Conservation (phyloP, 1,140 invertebrate species). For the Drosophila sproati region DNA sequence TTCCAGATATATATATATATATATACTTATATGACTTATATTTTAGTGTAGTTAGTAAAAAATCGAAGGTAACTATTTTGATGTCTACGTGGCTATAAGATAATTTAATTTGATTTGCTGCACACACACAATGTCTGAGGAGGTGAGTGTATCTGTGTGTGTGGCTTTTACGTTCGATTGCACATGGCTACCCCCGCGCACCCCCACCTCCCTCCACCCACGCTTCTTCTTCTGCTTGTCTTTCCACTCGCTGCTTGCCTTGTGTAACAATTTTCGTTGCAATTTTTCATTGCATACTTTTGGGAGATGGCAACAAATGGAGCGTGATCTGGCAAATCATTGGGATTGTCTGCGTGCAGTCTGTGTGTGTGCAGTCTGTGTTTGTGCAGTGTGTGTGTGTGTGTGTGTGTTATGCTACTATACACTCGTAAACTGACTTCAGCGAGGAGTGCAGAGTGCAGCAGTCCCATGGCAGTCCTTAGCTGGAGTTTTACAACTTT, state of each 20-base stretch:
- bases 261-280: constrained; percentile 54
- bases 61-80: constrained; percentile 48
- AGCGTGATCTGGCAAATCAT: constrained; percentile 44
- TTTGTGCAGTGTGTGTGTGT: not conserved
- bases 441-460: not conserved
- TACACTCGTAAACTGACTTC: constrained; percentile 17
- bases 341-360: constrained; percentile 8
- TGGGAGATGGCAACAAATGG: constrained; percentile 54
- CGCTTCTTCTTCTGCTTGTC: constrained; percentile 18
- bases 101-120: constrained; percentile 78
- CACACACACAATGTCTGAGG: constrained; percentile 16
- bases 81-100: constrained; percentile 66
- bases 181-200: not conserved
- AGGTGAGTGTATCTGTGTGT: constrained; percentile 24
- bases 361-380: not conserved
- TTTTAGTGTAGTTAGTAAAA: constrained; percentile 23
- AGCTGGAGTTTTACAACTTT: constrained; percentile 18
- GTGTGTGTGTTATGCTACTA: constrained; percentile 13
- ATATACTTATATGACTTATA: constrained; percentile 15
- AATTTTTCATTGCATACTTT: constrained; percentile 73
- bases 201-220: too few relatives aligned
- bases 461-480: constrained; percentile 29
- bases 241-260: constrained; percentile 21
- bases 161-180: constrained; percentile 69
- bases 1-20: constrained; percentile 40